These are phyloP conservation scores for Solea solea DNA, from an alignment of 2,113 vertebrate species.

Conservation along the genomic window DNA sequence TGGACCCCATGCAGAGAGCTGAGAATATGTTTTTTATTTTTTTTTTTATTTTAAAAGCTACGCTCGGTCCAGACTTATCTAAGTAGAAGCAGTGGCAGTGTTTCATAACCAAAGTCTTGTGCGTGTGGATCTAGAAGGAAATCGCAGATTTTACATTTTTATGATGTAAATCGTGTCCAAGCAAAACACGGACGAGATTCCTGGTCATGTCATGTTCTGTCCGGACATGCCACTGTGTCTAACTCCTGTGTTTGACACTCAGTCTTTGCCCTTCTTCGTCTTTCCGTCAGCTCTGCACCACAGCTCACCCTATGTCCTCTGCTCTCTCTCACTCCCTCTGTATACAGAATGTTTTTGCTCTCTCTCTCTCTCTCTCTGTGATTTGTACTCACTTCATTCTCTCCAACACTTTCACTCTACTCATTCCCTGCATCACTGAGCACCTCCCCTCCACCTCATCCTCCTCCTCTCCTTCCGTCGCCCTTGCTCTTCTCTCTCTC, in stretches of 20 bases:
- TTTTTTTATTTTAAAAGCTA: slow-evolving; percentile 1
- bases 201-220: not conserved
- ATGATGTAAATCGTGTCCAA: not conserved
- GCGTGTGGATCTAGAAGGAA: slow-evolving; percentile 3
- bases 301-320: slow-evolving; percentile 32
- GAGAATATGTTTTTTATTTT: slow-evolving; percentile 40
- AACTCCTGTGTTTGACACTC: no score
- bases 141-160: slow-evolving; percentile 14
- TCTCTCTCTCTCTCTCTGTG: not conserved
- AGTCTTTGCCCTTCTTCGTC: no score
- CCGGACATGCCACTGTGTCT: no score
- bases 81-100: slow-evolving; percentile 31
- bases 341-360: slow-evolving; percentile 27
- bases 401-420: slow-evolving; percentile 54
- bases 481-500: not conserved
- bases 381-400: slow-evolving; percentile 18
- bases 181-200: not conserved
- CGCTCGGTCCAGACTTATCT: slow-evolving; percentile 29
- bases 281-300: slow-evolving; percentile 52
- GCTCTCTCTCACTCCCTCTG: slow-evolving; percentile 29
- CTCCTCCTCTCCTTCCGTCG: slow-evolving; percentile 23
- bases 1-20: slow-evolving; percentile 44
- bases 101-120: slow-evolving; percentile 41
- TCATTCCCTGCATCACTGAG: slow-evolving; percentile 69
- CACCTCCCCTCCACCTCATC: slow-evolving; percentile 9